Evolutionary conservation across 1,140 invertebrate genomes (phyloP).

Genomic region (Heliconius nattereri): DNA sequence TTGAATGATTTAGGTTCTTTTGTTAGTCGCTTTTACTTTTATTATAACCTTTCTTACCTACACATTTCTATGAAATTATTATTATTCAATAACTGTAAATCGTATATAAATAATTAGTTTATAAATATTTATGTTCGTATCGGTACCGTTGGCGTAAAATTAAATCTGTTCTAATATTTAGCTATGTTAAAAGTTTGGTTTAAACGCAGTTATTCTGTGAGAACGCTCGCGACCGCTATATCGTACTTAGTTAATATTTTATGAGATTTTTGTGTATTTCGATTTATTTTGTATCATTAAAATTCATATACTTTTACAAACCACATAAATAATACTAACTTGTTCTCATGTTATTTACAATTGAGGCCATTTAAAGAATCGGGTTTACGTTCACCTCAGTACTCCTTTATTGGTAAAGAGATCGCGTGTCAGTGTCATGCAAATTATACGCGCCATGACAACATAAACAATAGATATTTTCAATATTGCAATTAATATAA

Average conservation of each 20-base stretch:
- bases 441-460: slow-evolving; percentile 29
- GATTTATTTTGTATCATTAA: neutral
- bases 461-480: slow-evolving; percentile 8
- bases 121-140: neutral
- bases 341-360: slow-evolving; percentile 37
- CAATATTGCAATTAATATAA: neutral
- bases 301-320: neutral
- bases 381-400: slow-evolving; percentile 58
- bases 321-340: neutral
- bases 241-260: neutral
- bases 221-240: neutral
- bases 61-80: too few relatives aligned
- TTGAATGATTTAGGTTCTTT: too few relatives aligned
- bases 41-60: too few relatives aligned
- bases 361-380: slow-evolving; percentile 56
- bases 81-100: too few relatives aligned
- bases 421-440: slow-evolving; percentile 61
- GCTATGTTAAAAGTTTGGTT: neutral
- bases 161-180: neutral
- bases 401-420: slow-evolving; percentile 58
- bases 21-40: too few relatives aligned
- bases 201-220: neutral
- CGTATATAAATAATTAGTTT: neutral
- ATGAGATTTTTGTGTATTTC: neutral
- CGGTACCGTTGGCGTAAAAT: neutral